phyloP scores from a whole-genome alignment of 2,888 invertebrate genomes.

The Eubasilissa splendida region DNA sequence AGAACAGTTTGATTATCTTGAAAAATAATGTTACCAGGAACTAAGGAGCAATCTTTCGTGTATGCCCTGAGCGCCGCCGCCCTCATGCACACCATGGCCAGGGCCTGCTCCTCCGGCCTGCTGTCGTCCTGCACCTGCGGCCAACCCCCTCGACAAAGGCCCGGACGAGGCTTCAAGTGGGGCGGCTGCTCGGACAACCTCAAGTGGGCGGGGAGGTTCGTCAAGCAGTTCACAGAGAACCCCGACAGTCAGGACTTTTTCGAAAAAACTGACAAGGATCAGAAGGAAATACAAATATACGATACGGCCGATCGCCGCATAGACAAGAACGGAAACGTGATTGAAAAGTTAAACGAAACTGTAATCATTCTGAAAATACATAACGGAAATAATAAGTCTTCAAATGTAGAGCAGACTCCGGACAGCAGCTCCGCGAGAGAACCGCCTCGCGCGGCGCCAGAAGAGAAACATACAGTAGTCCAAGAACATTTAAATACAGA shows the following conservation, averaged over 20 bases:
- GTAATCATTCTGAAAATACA: too few species aligned
- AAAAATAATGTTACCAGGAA: conserved; percentile 72
- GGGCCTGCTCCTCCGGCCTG: conserved; percentile 84
- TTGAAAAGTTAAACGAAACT: not conserved
- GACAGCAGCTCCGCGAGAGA: too few species aligned
- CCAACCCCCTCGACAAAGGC: conserved; percentile 78
- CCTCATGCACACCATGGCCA: conserved; percentile 82
- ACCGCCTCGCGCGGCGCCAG: too few species aligned
- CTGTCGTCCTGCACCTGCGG: conserved; percentile 87
- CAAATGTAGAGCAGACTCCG: too few species aligned
- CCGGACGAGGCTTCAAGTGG: conserved; percentile 85
- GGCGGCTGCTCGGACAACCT: conserved; percentile 90
- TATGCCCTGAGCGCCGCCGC: conserved; percentile 88
- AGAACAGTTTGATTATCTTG: too few species aligned
- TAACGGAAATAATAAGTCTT: too few species aligned
- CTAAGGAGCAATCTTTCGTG: conserved; percentile 89
- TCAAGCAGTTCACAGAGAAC: conserved; percentile 81
- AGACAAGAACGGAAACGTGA: conserved; percentile 48
- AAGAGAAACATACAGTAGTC: too few species aligned
- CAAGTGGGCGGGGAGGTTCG: conserved; percentile 81
- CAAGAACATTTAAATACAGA: too few species aligned
- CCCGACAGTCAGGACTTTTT: conserved; percentile 72
- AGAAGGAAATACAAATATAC: conserved; percentile 44
- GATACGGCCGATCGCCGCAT: conserved; percentile 57
- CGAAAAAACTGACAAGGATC: conserved; percentile 58